Evolutionary conservation across 2,888 invertebrate genomes (phyloP).

Genomic region (Eustalomyia histrio): DNA sequence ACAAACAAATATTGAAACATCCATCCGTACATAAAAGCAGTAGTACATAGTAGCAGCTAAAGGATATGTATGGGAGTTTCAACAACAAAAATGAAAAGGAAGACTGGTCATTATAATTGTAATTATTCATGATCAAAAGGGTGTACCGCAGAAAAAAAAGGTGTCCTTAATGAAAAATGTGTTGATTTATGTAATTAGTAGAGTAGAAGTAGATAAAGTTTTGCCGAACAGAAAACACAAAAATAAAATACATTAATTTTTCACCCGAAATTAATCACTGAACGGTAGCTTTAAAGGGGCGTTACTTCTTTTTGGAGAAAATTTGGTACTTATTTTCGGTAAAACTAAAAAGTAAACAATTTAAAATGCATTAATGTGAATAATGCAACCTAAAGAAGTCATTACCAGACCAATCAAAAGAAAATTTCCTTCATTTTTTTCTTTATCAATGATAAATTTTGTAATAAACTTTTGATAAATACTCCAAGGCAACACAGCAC

Average conservation of each 20-base stretch:
- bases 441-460: constrained; percentile 9
- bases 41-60: neutral
- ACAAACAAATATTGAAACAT: neutral
- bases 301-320: constrained; percentile 19
- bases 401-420: constrained; percentile 25
- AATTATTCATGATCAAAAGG: constrained; percentile 61
- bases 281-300: constrained; percentile 39
- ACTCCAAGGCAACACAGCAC: neutral
- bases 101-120: constrained; percentile 43
- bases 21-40: neutral
- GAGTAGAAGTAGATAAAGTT: constrained; percentile 25
- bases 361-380: constrained; percentile 54
- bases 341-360: constrained; percentile 44
- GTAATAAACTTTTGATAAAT: neutral
- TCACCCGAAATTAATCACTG: neutral
- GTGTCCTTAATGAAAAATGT: constrained; percentile 60
- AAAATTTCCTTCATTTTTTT: neutral
- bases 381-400: constrained; percentile 40
- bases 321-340: constrained; percentile 1
- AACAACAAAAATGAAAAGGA: constrained; percentile 15
- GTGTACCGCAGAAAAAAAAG: constrained; percentile 40
- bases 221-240: neutral
- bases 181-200: constrained; percentile 58
- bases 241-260: neutral
- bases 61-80: constrained; percentile 26